phyloP scores from a whole-genome alignment of 2,113 vertebrate genomes.

The Phoenicopterus ruber region DNA sequence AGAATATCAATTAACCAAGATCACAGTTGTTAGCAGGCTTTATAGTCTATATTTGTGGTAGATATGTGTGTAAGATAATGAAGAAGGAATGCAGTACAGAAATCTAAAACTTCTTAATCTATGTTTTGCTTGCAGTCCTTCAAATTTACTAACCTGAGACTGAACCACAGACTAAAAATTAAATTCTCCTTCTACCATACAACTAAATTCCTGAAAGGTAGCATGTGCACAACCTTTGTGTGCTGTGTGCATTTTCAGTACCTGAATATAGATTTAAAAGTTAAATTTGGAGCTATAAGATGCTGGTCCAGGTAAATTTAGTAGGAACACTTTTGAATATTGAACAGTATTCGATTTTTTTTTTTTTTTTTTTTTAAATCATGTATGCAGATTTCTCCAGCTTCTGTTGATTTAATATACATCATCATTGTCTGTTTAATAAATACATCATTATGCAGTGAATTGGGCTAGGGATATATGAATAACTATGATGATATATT shows the following conservation, averaged over 20 bases:
- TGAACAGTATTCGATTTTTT: neutral
- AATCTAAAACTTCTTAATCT: neutral
- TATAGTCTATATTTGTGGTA: neutral
- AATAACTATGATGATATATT: neutral
- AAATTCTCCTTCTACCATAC: neutral
- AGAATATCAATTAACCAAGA: neutral
- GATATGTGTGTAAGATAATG: neutral
- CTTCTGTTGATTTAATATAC: neutral
- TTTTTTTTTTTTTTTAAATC: neutral
- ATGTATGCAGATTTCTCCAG: neutral
- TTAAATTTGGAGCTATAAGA: neutral
- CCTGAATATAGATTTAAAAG: neutral
- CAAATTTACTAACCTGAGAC: neutral
- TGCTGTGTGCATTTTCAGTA: neutral
- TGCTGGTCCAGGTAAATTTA: neutral
- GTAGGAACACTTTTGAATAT: neutral
- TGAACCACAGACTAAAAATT: neutral
- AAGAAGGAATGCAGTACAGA: neutral
- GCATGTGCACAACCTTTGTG: neutral
- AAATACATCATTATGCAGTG: neutral
- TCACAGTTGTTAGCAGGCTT: neutral
- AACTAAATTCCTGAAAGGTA: neutral
- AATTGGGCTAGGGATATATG: neutral
- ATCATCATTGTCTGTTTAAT: neutral
- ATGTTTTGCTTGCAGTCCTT: neutral